Percentiles rank a stretch among this genome's conserved stretches.
These are phyloP conservation scores for Micromussa lordhowensis DNA, from an alignment of 92 coral and sea anemone genomes.

Conservation along the genomic window DNA sequence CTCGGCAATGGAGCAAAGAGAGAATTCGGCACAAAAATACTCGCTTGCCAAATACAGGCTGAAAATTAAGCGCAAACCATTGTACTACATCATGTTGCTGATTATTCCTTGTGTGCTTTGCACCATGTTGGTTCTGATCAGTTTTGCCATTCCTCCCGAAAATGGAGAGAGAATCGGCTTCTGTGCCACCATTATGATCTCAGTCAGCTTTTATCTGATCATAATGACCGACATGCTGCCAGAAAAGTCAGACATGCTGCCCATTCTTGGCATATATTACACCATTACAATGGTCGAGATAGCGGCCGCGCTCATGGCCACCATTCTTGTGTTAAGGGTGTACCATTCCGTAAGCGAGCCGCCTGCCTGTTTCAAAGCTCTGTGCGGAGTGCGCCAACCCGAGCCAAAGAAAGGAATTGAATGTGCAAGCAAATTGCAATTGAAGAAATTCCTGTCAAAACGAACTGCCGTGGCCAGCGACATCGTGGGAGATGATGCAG, in stretches of 20 bases:
- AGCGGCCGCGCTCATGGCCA: slow-evolving; percentile 56
- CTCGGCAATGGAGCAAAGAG: not conserved
- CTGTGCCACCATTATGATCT: slow-evolving; percentile 66
- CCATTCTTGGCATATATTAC: slow-evolving; percentile 67
- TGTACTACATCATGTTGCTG: slow-evolving; percentile 70
- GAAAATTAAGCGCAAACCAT: slow-evolving; percentile 35
- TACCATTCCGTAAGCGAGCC: slow-evolving; percentile 41
- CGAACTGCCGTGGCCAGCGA: slow-evolving; percentile 7
- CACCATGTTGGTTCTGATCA: slow-evolving; percentile 67
- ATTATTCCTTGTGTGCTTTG: slow-evolving; percentile 72
- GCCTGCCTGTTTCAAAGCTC: slow-evolving; percentile 25
- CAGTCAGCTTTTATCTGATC: slow-evolving; percentile 71
- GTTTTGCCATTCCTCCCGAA: slow-evolving; percentile 82
- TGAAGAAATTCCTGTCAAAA: slow-evolving; percentile 3
- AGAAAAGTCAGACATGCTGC: slow-evolving; percentile 61
- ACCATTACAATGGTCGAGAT: slow-evolving; percentile 62
- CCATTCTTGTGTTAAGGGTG: slow-evolving; percentile 56
- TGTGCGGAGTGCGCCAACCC: slow-evolving; percentile 7
- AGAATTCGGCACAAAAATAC: not conserved
- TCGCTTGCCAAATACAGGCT: slow-evolving; percentile 2
- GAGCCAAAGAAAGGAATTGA: not conserved
- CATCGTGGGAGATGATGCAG: not conserved
- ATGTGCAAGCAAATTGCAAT: not conserved
- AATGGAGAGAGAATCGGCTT: slow-evolving; percentile 81
- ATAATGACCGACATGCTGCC: slow-evolving; percentile 70